Percentiles rank a stretch among this genome's conserved stretches.
phyloP scores from a whole-genome alignment of 2,888 invertebrate species.

The Clostera curtula region DNA sequence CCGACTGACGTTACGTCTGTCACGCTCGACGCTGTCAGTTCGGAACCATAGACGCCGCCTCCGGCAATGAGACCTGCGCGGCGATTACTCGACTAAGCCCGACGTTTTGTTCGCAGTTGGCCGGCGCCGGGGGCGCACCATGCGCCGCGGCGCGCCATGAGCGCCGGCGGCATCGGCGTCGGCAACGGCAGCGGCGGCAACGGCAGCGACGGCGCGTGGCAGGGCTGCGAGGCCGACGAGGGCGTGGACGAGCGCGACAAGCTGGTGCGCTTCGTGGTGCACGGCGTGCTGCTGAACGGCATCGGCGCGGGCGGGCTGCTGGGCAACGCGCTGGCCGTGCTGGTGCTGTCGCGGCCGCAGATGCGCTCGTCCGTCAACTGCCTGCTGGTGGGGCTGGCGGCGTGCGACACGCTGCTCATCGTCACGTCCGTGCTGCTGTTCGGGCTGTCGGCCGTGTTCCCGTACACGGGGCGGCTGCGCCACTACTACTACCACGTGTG shows the following conservation, averaged over 20 bases:
- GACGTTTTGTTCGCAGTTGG: conserved; percentile 9
- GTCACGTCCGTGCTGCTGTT: conserved; percentile 90
- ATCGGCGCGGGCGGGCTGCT: conserved; percentile 89
- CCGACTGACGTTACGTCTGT: too few relatives aligned
- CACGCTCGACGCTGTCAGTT: too few relatives aligned
- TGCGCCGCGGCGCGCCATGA: conserved; percentile 23
- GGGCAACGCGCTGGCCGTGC: conserved; percentile 92
- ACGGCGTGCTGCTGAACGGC: conserved; percentile 86
- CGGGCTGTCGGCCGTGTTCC: conserved; percentile 89
- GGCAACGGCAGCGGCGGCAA: conserved; percentile 23
- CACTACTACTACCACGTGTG: conserved; percentile 86
- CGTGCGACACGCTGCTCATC: conserved; percentile 94
- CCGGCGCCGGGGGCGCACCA: conserved; percentile 12
- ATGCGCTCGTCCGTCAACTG: conserved; percentile 98
- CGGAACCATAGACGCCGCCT: too few relatives aligned
- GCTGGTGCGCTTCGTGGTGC: conserved; percentile 85
- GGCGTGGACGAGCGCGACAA: conserved; percentile 63
- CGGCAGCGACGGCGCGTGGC: conserved; percentile 25
- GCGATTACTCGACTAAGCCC: conserved; percentile 10
- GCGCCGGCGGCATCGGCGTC: conserved; percentile 28
- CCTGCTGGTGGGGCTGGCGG: conserved; percentile 92
- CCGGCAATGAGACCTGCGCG: conserved; percentile 5
- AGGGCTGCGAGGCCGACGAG: conserved; percentile 52
- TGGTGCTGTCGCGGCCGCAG: conserved; percentile 92
- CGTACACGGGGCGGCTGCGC: conserved; percentile 85